phyloP scores from a whole-genome alignment of 2,113 vertebrate genomes.

The Chinchilla lanigera region DNA sequence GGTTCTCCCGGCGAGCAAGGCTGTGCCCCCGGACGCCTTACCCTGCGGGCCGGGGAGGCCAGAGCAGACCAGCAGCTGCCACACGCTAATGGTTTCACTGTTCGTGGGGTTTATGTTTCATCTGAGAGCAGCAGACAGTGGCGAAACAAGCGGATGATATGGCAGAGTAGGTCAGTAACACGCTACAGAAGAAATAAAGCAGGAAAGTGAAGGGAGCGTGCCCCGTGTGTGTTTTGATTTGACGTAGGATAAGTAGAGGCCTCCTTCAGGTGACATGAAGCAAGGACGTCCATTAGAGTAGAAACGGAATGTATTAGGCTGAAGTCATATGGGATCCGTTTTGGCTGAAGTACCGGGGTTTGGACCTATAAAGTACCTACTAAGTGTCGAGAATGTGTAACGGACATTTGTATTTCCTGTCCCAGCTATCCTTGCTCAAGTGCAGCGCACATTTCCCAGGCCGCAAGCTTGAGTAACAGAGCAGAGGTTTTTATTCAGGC shows the following conservation, averaged over 20 bases:
- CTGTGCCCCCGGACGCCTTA: background rate
- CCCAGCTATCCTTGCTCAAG: background rate
- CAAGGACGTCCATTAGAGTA: slow-evolving; percentile 19
- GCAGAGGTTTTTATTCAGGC: background rate
- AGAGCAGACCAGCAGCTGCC: background rate
- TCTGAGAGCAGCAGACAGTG: background rate
- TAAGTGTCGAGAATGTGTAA: background rate
- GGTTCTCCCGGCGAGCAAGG: background rate
- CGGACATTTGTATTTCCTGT: slow-evolving; percentile 5
- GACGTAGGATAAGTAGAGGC: background rate
- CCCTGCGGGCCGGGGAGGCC: background rate
- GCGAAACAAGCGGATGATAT: background rate
- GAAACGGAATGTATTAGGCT: slow-evolving; percentile 5
- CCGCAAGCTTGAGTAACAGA: background rate
- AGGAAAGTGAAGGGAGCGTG: background rate
- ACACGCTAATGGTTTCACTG: background rate
- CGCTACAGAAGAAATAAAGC: background rate
- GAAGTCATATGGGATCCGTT: background rate
- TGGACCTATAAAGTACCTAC: background rate
- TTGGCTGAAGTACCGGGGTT: background rate
- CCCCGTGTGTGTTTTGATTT: slow-evolving; percentile 32
- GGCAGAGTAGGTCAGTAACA: background rate
- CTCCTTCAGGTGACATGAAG: slow-evolving; percentile 34
- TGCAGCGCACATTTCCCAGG: background rate
- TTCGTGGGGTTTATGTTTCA: slow-evolving; percentile 15